Percentiles rank a stretch among this genome's conserved stretches.
phyloP scores from a whole-genome alignment of 2,113 vertebrate genomes.

The Rhagologus leucostigma region DNA sequence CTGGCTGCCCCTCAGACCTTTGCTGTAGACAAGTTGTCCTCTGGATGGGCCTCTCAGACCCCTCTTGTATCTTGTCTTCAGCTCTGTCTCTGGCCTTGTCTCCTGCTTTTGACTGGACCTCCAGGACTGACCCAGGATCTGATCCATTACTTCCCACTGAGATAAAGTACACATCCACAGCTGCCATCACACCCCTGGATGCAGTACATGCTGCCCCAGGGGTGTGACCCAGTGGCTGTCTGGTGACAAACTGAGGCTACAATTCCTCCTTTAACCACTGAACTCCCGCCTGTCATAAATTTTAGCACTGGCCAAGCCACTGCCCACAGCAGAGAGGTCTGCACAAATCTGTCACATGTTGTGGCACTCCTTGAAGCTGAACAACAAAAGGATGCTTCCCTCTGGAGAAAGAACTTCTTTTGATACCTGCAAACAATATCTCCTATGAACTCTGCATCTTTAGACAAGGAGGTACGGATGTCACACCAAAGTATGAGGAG shows the following conservation, averaged over 20 bases:
- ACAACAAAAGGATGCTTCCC: neutral
- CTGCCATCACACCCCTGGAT: neutral
- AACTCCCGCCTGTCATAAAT: neutral
- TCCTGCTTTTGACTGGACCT: neutral
- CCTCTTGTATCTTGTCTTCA: neutral
- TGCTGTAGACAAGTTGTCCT: neutral
- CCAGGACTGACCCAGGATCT: neutral
- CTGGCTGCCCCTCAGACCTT: neutral
- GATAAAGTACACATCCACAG: neutral
- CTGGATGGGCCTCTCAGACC: neutral
- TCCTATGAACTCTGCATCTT: neutral
- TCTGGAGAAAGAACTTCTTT: neutral
- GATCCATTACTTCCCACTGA: neutral
- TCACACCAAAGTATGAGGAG: neutral
- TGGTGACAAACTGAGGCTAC: neutral
- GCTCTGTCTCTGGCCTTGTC: neutral
- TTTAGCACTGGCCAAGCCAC: neutral
- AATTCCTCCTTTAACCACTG: accelerated
- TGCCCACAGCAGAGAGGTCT: neutral
- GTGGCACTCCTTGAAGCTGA: neutral
- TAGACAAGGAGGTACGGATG: neutral
- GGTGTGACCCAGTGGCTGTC: neutral
- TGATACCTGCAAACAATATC: neutral
- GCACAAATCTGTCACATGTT: neutral
- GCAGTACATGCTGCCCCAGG: neutral